Evolutionary conservation across 2,113 vertebrate species (phyloP), one percentile per base, ranked within the genome.

Genomic region (Atrichornis clamosus): DNA sequence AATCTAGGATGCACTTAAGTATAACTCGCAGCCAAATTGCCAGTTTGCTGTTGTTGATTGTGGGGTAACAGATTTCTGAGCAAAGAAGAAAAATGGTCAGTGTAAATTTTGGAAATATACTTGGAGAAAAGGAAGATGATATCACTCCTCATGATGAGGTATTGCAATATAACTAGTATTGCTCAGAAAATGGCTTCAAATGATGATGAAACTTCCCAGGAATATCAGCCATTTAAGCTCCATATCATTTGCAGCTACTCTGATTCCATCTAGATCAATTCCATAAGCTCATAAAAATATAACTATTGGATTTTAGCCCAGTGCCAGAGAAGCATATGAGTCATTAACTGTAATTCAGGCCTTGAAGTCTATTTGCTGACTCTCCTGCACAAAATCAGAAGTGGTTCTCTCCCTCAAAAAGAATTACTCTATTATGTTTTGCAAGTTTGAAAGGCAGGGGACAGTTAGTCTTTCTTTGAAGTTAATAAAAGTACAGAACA

Each of bases 311-410:
- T 76, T 90, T 92, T 80, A 73, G 47, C 75, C 62, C 87, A 77
- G 7, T 84, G 62, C 20, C 76, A 41, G 83, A 60, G 81, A 94
- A 90, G 47, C 53, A 59, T 62, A 80, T 59, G 84, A 91, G 75
- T 91, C 93, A 95, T 95, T 96, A 96, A 81, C 63, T 87, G 72
- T 50, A 93, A 94, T 93, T 88, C 78, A 92, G 76, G 67, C 65
- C 83, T 91, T 93, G 59, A 33, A 93, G 67, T 72, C 81, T 95
- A 49, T 93, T 94, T 86, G 41, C 50, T 83, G 59, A 56, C 50
- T 82, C 32, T 74, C 32, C 26, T 44, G 44, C 87, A 93, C 70
- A 76, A 88, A 69, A 89, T 6, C 37, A 73, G 86, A 82, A 76
- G 23, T 3, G 1, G 87, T 93, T 74, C 18, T 63, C 32, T 27